Evolutionary conservation across 1,140 invertebrate species (phyloP), one percentile per base, ranked within the genome.

Genomic region (Plutomurus gul): DNA sequence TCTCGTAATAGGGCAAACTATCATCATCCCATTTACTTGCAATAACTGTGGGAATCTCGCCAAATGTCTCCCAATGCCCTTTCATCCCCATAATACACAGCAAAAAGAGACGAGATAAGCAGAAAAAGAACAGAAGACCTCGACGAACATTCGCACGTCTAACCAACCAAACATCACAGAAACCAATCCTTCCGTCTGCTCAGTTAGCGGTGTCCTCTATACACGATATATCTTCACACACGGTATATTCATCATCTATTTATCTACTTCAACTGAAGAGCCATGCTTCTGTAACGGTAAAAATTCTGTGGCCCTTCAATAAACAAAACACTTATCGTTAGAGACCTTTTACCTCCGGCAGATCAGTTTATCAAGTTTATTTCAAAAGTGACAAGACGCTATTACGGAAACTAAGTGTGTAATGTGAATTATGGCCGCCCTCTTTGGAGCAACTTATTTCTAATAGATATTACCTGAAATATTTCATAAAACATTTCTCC

Each of bases 21-120:
- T 82, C 81, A 82, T 82, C 81, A 82, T 82, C 78, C 81, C 78
- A 82, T 82, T 82, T 82, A 70, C 77, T 75, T 82, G 18, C 77
- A 82, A 82, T 82, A 82, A 82, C 74, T 82, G 81, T 82, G 81
- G 78, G 81, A 82, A 79, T 65, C 56, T 46, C 13, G 65, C 78
- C 81, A 82, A 82, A 80, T 82, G 81, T 80, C 56, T 76, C n/a
- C 39, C 18, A 37, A 56, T 82, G 77, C 79, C 65, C 75, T 78
- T 78, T 78, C 72, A 72, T 72, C 75, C 65, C 60, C 37, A 37
- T 36, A 74, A 36, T 49, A 25, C 73, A 51, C n/a, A 47, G 11
- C 33, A 13, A 75, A 27, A 22, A 16, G 25, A 49, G 13, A 39
- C 33, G 4, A 4, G 22, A 70, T 8, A 33, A 1, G 10, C 13